These are phyloP conservation scores for Pollenia labialis DNA, from an alignment of 2,888 invertebrate genomes.

Conservation along the genomic window DNA sequence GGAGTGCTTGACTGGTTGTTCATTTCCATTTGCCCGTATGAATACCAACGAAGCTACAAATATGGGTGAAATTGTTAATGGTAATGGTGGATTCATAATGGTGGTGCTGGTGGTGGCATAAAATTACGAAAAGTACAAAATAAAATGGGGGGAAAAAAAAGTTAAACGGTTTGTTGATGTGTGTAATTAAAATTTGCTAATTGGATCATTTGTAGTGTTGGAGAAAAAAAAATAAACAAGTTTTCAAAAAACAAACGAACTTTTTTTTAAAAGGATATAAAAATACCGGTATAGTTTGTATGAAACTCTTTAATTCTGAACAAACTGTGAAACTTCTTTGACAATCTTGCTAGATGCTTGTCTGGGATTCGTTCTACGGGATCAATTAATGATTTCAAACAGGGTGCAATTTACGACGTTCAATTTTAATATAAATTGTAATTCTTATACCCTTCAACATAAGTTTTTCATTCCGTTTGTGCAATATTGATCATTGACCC, in stretches of 20 bases:
- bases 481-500: too few species aligned
- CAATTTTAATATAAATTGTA: too few species aligned
- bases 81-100: neutral
- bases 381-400: too few species aligned
- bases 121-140: slow-evolving; percentile 32
- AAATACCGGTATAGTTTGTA: neutral
- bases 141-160: slow-evolving; percentile 18
- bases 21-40: slow-evolving; percentile 35
- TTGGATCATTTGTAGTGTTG: slow-evolving; percentile 69
- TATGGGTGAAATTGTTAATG: neutral
- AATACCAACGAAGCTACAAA: slow-evolving; percentile 37
- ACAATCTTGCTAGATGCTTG: too few species aligned
- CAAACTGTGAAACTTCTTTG: too few species aligned
- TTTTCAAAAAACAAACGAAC: neutral
- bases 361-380: too few species aligned
- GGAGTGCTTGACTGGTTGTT: slow-evolving; percentile 27
- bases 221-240: neutral
- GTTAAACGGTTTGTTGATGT: slow-evolving; percentile 68
- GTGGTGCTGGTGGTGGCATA: slow-evolving; percentile 32
- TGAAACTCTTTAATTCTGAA: too few species aligned
- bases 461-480: too few species aligned
- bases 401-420: too few species aligned
- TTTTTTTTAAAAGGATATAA: neutral
- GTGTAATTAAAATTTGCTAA: slow-evolving; percentile 75
- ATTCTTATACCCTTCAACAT: too few species aligned